These are phyloP conservation scores for Plutella xylostella DNA, from an alignment of 2,888 invertebrate genomes.

Conservation along the genomic window DNA sequence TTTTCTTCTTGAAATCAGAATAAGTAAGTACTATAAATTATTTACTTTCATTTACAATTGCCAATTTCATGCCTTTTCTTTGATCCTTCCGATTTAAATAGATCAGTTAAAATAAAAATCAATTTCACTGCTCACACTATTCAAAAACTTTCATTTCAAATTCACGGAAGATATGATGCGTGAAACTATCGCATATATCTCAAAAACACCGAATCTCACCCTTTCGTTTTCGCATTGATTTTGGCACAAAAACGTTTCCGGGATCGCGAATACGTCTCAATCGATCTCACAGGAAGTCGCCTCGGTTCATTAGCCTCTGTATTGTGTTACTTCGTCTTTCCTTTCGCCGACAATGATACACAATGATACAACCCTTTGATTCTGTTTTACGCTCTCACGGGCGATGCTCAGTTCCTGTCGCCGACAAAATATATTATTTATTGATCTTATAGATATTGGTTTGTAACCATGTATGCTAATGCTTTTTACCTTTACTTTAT, in stretches of 20 bases:
- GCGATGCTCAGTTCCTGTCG: conserved; percentile 2
- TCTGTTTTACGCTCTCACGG: neutral
- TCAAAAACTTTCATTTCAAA: too few species aligned
- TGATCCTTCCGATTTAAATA: too few species aligned
- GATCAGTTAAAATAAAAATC: too few species aligned
- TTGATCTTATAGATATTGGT: neutral
- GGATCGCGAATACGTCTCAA: conserved; percentile 50
- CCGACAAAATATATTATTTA: neutral
- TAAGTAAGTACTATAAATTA: too few species aligned
- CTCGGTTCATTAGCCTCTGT: conserved; percentile 51
- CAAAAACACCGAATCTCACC: too few species aligned
- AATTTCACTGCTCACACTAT: too few species aligned
- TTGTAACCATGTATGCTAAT: neutral
- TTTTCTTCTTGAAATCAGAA: too few species aligned
- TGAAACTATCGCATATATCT: conserved; percentile 30
- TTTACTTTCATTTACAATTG: too few species aligned
- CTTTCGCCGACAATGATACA: conserved; percentile 36
- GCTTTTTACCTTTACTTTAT: neutral
- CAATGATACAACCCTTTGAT: neutral
- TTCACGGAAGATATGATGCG: too few species aligned
- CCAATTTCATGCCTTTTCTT: too few species aligned
- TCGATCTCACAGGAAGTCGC: conserved; percentile 49
- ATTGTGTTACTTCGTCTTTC: conserved; percentile 29
- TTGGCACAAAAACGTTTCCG: conserved; percentile 50
- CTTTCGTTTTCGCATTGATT: conserved; percentile 38